Base-by-base conservation (phyloP, 2,888 invertebrate species). In the Ectemnius cavifrons region DNA sequence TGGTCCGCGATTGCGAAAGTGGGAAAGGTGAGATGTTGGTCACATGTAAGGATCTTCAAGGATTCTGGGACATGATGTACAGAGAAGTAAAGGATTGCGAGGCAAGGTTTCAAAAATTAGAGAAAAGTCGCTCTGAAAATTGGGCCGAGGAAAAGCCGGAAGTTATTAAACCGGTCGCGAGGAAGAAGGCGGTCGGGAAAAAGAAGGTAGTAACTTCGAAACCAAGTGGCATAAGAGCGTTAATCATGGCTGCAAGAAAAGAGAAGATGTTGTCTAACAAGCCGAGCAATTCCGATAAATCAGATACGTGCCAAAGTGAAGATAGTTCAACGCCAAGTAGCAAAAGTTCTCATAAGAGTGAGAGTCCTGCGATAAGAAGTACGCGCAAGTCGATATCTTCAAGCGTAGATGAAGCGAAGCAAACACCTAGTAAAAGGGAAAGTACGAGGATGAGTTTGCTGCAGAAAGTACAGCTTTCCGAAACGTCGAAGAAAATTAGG, bases 1-100 rank as follows among this genome's bases (percentile, higher is more conserved):
- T 89, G 75, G 85, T 91, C 72, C 6, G 59, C 4, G 90, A 92
- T 57, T 92, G 91, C 88, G 92, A 88, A 84, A 89, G 71, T 85
- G 91, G 88, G 73, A 88, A 91, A 37, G 92, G 92, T n/a, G 87
- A 91, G 37, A 92, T 92, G 78, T 91, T 93, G 11, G 93, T 95
- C 57, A 94, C 93, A 0, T 92, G 93, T 72, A 93, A 93, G 5
- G 97, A 97, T 91, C 92, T 97, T 67, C 95, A 94, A 83, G 97
- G 97, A 28, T 97, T 97, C 92, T 97, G 97, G 97, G 97, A 97
- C 85, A 95, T 96, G 94, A 94, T 96, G 49, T 94, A 93, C 81
- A 94, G 96, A 90, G 96, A 97, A 92, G 92, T 92, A 14, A 83
- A 77, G 20, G 76, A 91, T 59, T 90, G 90, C 63, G 81, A 88